Evolutionary conservation across 2,113 vertebrate genomes (phyloP).

Genomic region (Brachyhypopomus gauderio): DNA sequence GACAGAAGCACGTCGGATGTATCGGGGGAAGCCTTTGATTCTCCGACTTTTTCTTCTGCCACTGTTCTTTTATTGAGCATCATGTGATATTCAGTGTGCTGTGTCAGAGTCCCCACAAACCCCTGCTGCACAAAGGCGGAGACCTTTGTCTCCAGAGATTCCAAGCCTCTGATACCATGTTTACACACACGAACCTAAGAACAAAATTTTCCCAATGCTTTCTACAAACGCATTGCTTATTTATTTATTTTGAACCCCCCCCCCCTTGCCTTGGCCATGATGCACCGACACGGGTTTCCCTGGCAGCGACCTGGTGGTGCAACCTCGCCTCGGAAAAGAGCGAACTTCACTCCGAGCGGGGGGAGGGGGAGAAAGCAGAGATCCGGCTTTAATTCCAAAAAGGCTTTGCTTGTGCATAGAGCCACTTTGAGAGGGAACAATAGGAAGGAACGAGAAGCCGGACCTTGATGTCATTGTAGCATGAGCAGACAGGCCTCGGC

Average conservation of each 20-base stretch:
- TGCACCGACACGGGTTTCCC: conserved; percentile 36
- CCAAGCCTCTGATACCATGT: conserved; percentile 58
- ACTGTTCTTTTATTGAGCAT: conserved; percentile 59
- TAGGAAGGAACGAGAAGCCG: conserved; percentile 4
- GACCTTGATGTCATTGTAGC: conserved; percentile 53
- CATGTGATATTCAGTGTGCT: conserved; percentile 56
- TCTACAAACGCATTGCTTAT: conserved; percentile 48
- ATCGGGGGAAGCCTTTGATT: conserved; percentile 49
- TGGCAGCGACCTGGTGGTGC: conserved; percentile 60
- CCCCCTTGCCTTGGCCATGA: conserved; percentile 49
- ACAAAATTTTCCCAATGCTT: conserved; percentile 51
- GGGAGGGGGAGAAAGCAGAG: conserved; percentile 44
- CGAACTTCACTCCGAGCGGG: conserved; percentile 60
- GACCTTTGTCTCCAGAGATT: conserved; percentile 59
- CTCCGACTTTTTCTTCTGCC: conserved; percentile 53
- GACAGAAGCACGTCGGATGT: conserved; percentile 51
- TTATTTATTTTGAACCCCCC: not conserved
- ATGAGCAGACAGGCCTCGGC: conserved; percentile 46
- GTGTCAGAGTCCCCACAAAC: conserved; percentile 50
- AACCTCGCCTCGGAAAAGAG: conserved; percentile 52
- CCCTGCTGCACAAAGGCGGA: conserved; percentile 45
- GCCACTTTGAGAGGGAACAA: conserved; percentile 48
- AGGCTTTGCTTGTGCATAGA: conserved; percentile 51
- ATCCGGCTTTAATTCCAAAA: conserved; percentile 67
- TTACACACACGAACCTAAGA: conserved; percentile 60